Evolutionary conservation across 2,888 invertebrate species (phyloP), one percentile per base, ranked within the genome.

Genomic region (Ennomos fuscantarius): DNA sequence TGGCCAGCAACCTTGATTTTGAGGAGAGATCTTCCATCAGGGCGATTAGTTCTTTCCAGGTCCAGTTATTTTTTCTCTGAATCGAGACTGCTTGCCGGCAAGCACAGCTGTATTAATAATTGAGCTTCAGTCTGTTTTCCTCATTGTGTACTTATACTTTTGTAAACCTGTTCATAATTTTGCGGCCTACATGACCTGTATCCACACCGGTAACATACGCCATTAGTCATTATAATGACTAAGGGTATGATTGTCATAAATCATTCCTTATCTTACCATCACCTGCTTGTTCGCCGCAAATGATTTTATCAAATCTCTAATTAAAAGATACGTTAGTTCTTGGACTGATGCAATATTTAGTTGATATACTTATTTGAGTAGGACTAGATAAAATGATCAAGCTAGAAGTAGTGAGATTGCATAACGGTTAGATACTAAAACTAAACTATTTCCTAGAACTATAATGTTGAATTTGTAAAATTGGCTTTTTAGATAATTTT

Each of bases 201-300:
- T 55, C 42, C 15, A 8, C 37, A n/a, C 53, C 40, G 49, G 52
- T 55, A 55, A 53, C 61, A 53, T 48, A 58, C 40, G 24, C 34
- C 53, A 59, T 66, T 66, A 64, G 54, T 66, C 66, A 66, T 49
- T 32, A 34, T 49, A 43, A 60, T 64, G 60, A 59, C 56, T 62
- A 60, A 64, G 60, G 59, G 47, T 40, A 48, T 36, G 41, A 41
- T 58, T 47, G 44, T 61, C 64, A 52, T 66, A 54, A 64, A 59
- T 64, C 64, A 64, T 56, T 62, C 52, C 52, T 66, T 66, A 66
- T 66, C 66, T 58, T 41, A 34, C 12, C 31, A 45, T 50, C 45
- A 47, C 56, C 50, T 55, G 55, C 48, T 63, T 42, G 43, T 52
- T 57, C 48, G 6, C 6, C 35, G 57, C 57, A 35, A 57, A 47